These are phyloP conservation scores for Drosophila gunungcola DNA, from an alignment of 1,140 invertebrate genomes.

Conservation along the genomic window DNA sequence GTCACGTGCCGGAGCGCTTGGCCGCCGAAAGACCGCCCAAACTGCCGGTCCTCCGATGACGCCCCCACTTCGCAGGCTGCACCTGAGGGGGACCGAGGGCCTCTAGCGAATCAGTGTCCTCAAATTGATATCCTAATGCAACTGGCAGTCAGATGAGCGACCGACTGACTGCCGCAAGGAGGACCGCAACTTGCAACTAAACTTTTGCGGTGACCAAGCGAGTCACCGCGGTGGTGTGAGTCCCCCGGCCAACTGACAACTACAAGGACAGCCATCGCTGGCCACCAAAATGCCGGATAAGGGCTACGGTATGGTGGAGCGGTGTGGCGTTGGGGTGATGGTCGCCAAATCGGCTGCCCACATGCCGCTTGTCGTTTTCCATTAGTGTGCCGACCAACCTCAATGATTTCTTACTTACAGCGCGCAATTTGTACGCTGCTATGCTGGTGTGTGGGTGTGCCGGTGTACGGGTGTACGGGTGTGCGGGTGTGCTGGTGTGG, in stretches of 20 bases:
- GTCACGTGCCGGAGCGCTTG: slow-evolving; percentile 57
- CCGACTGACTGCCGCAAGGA: slow-evolving; percentile 6
- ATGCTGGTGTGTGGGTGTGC: slow-evolving; percentile 11
- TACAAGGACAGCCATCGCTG: slow-evolving; percentile 65
- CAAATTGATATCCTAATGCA: slow-evolving; percentile 63
- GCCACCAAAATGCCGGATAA: slow-evolving; percentile 46
- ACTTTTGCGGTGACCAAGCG: slow-evolving; percentile 70
- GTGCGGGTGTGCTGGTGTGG: slow-evolving; percentile 29
- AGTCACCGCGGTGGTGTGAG: slow-evolving; percentile 55
- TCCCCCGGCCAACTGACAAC: slow-evolving; percentile 46
- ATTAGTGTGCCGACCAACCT: slow-evolving; percentile 79
- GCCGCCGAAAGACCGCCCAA: not conserved
- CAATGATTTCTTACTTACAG: slow-evolving; percentile 81
- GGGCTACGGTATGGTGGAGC: not conserved
- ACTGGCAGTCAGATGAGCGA: slow-evolving; percentile 18
- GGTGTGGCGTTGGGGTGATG: not conserved
- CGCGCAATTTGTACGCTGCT: slow-evolving; percentile 57
- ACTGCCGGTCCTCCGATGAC: slow-evolving; percentile 15
- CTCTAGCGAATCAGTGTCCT: slow-evolving; percentile 44
- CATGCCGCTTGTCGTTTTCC: slow-evolving; percentile 79
- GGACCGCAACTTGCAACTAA: slow-evolving; percentile 57
- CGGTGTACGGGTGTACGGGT: slow-evolving; percentile 25
- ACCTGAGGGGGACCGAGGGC: too few species aligned
- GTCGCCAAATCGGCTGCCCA: slow-evolving; percentile 57
- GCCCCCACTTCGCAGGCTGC: slow-evolving; percentile 2